Base-by-base conservation (phyloP, 2,888 invertebrate genomes). In the Caenorhabditis uteleia region DNA sequence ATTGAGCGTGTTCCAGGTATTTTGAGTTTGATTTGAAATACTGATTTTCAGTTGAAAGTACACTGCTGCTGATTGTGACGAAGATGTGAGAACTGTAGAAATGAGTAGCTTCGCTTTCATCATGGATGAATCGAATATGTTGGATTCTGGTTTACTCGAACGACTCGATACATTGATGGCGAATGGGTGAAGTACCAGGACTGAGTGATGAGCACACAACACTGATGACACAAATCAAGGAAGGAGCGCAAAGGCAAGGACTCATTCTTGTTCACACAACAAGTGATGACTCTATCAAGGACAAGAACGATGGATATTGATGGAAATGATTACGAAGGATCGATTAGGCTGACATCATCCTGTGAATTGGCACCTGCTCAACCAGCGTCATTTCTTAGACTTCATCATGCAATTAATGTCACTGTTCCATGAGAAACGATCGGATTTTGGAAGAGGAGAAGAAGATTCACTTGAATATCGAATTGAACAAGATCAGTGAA, bases 71-170 rank as follows among this genome's bases (percentile, higher is more conserved):
- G 97, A 99, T 86, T 99, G 99, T 85, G 98, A 99, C 85, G 98
- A 99, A 85, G 98, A 99, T 85, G 87, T 99, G 68, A 89, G 98
- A 65, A 82, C 79, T 55, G 87, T 77, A 59, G 74, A 29, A 94
- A 94, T 84, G 98, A 99, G 85, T 98, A 98, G 85, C 95, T 99
- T 64, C 93, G 94, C 44, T 99, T n/a, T 99, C 84, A 98, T 99
- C 80, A 88, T 99, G 84, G 98, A 99, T 85, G 98, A 99, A 85
- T 95, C 95, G 0, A 99, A 99, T 85, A 82, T 83, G 80, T 87
- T 98, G 48, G 98, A 99, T 87, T 95, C 95, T 23, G 93, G 95
- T 51, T 99, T 99, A 88, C 88, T 99, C 67, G 98, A 99, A 87
- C 88, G 98, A 74, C 97, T 99, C 94, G 99, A 99, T 85, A 99